phyloP scores from a whole-genome alignment of 2,113 vertebrate species.

The Misgurnus mizolepis region DNA sequence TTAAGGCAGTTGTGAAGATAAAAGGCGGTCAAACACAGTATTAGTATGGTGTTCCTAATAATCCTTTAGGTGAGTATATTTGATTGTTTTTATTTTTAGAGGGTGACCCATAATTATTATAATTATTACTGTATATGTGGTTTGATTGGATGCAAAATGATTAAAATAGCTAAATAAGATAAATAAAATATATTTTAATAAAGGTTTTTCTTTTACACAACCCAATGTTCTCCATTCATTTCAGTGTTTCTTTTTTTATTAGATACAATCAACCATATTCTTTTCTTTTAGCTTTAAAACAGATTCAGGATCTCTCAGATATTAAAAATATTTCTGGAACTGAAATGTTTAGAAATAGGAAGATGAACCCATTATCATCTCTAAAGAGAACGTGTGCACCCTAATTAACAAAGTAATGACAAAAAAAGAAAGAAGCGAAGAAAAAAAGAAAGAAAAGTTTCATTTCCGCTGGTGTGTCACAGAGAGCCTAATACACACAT shows the following conservation, averaged over 20 bases:
- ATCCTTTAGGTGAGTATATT: too few species aligned
- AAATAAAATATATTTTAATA: neutral
- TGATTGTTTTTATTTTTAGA: too few species aligned
- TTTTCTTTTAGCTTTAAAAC: slow-evolving; percentile 14
- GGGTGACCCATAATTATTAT: neutral
- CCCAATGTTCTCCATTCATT: neutral
- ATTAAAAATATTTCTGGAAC: slow-evolving; percentile 41
- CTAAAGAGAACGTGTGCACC: slow-evolving; percentile 29
- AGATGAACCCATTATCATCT: slow-evolving; percentile 41
- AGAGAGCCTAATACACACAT: slow-evolving; percentile 48
- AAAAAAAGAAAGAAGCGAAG: neutral
- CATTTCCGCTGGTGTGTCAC: slow-evolving; percentile 45
- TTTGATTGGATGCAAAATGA: too few species aligned
- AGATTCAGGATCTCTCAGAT: slow-evolving; percentile 17
- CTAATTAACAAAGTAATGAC: slow-evolving; percentile 54
- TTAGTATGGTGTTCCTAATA: too few species aligned
- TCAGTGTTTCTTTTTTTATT: neutral
- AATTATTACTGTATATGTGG: too few species aligned
- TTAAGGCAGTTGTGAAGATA: too few species aligned
- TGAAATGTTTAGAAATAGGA: slow-evolving; percentile 36
- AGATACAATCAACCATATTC: neutral
- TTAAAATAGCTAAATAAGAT: neutral
- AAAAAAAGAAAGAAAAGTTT: slow-evolving; percentile 40
- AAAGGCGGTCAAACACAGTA: too few species aligned
- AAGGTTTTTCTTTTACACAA: neutral